phyloP scores from a whole-genome alignment of 2,888 invertebrate species.

The Priocnemis perturbator region DNA sequence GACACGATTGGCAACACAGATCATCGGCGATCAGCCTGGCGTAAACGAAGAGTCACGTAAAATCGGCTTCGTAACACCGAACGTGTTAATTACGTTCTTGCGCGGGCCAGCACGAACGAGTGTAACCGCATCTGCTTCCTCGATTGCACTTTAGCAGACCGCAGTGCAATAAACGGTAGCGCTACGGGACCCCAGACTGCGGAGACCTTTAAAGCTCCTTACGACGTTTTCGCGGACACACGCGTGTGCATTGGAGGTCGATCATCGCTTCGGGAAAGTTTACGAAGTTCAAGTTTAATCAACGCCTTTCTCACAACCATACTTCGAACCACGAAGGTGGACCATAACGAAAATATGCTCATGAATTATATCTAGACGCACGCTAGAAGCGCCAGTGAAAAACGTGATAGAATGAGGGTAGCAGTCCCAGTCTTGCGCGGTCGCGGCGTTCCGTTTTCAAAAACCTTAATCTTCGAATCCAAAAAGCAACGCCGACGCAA shows the following conservation, averaged over 20 bases:
- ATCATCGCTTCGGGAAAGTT: background rate
- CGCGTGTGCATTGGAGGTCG: background rate
- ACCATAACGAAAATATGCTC: too few relatives aligned
- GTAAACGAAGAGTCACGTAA: background rate
- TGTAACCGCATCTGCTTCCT: constrained; percentile 65
- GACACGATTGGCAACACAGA: too few relatives aligned
- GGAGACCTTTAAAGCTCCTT: constrained; percentile 46
- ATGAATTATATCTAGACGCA: too few relatives aligned
- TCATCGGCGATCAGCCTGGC: too few relatives aligned
- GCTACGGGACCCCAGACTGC: constrained; percentile 47
- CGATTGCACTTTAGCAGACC: constrained; percentile 68
- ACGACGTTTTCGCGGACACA: constrained; percentile 28
- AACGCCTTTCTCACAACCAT: background rate
- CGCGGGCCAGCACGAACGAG: constrained; percentile 60
- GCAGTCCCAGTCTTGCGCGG: too few relatives aligned
- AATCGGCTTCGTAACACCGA: background rate
- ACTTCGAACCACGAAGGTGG: too few relatives aligned
- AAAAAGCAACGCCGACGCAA: too few relatives aligned
- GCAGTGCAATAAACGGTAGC: constrained; percentile 68
- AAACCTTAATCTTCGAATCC: too few relatives aligned
- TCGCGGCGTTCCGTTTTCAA: too few relatives aligned
- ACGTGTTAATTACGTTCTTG: constrained; percentile 67
- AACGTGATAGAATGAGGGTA: too few relatives aligned
- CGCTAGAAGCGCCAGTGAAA: too few relatives aligned
- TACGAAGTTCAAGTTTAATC: background rate